Evolutionary conservation across 2,797 vertebrate genomes (phyloP), one percentile per base, ranked within the genome.

Genomic region (Chelon auratus): DNA sequence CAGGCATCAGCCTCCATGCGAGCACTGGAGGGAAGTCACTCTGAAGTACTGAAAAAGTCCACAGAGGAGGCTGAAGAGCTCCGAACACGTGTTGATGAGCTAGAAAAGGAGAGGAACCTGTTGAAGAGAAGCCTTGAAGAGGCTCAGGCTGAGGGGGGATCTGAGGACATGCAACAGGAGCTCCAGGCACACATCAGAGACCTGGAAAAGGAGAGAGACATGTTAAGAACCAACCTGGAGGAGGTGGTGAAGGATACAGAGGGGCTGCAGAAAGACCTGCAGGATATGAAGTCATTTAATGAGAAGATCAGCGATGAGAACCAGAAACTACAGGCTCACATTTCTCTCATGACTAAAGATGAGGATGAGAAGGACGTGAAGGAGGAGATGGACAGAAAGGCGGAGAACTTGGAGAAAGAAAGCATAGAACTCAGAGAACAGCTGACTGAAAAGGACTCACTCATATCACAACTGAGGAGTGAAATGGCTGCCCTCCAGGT

Each of bases 401-500:
- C 74, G 61, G 87, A 87, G 55, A 67, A 83, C 53, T 30, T 72
- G 57, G 65, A 86, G 60, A 85, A 89, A 47, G 91, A 94, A 17
- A 88, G 80, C 33, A 90, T 83, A 9, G 77, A 93, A 26, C 82
- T 96, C 68, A 87, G 81, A 72, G 86, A 84, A 20, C 80, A 92
- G 82, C 89, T 97, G 64, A 89, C 92, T 20, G 94, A 97, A 78
- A 97, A 95, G 84, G 96, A 97, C 51, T 83, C 86, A 4, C 89
- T 96, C 22, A 80, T 97, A 59, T 92, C 89, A 75, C 93, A 93
- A 78, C 51, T 96, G 66, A 95, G 79, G 92, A 91, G 88, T 15
- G 95, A 98, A 80, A 82, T 96, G 53, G 83, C 82, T 72, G 82
- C 84, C 75, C 77, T 96, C 72, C 96, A 97, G 97, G 98, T 99